Evolutionary conservation across 2,888 invertebrate species (phyloP).

Genomic region (Tinea semifulvella): DNA sequence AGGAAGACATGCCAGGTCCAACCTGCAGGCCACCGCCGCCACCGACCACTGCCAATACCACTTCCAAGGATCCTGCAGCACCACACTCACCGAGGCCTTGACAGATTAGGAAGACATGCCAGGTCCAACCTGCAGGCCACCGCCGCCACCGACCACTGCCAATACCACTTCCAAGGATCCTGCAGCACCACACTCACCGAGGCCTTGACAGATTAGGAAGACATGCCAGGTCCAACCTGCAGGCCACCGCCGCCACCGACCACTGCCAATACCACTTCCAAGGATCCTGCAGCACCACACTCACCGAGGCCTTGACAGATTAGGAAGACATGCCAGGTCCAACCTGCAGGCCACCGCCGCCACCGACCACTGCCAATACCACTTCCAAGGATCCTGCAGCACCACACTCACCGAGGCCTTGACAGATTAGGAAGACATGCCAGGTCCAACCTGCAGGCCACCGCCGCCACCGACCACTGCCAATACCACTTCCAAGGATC

Average conservation of each 20-base stretch:
- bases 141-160: constrained; percentile 45
- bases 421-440: constrained; percentile 33
- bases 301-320: constrained; percentile 42
- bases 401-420: constrained; percentile 45
- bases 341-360: constrained; percentile 53
- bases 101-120: constrained; percentile 32
- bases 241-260: constrained; percentile 47
- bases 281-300: constrained; percentile 51
- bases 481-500: constrained; percentile 57
- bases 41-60: constrained; percentile 51
- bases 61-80: constrained; percentile 56
- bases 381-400: constrained; percentile 58
- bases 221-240: constrained; percentile 44
- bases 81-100: constrained; percentile 43
- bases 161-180: constrained; percentile 55
- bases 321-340: constrained; percentile 31
- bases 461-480: constrained; percentile 47
- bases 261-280: constrained; percentile 56
- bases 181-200: constrained; percentile 49
- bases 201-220: constrained; percentile 34
- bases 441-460: constrained; percentile 45
- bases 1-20: constrained; percentile 32
- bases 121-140: constrained; percentile 49
- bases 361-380: constrained; percentile 48
- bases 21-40: constrained; percentile 50